Conservation (phyloP, 2,113 vertebrate genomes). For the Hippocampus zosterae region DNA sequence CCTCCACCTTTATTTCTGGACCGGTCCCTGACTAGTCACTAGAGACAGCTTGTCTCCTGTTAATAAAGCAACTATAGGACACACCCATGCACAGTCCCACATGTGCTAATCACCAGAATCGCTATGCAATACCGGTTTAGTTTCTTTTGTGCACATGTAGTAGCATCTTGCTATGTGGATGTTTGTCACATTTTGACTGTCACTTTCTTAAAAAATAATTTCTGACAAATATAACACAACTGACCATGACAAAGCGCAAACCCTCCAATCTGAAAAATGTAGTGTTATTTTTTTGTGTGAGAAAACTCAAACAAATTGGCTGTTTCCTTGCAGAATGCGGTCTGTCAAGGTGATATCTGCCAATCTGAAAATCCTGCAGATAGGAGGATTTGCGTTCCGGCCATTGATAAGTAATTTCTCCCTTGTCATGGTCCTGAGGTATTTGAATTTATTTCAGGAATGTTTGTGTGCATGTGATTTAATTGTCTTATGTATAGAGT, state of each 20-base stretch:
- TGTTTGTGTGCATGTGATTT: too few relatives aligned
- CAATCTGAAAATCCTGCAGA: neutral
- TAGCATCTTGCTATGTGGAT: neutral
- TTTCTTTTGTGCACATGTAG: neutral
- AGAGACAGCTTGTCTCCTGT: neutral
- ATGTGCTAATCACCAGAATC: slow-evolving; percentile 7
- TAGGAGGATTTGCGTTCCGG: neutral
- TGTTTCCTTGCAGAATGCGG: neutral
- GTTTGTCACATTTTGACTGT: neutral
- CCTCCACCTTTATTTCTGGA: neutral
- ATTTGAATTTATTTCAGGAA: too few relatives aligned
- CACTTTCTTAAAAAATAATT: neutral
- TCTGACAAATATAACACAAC: neutral
- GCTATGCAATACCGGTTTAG: neutral
- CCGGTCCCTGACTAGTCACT: neutral
- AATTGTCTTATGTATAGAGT: too few relatives aligned
- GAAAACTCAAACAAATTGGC: too few relatives aligned
- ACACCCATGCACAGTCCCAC: slow-evolving; percentile 26
- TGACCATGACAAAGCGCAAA: neutral
- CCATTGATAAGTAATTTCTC: too few relatives aligned
- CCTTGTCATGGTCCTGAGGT: too few relatives aligned
- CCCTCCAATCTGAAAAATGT: neutral
- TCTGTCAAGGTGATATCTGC: neutral
- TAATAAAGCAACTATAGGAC: slow-evolving; percentile 8
- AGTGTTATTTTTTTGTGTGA: too few relatives aligned